Evolutionary conservation across 2,888 invertebrate species (phyloP).

Genomic region (Dexiosoma caninum): DNA sequence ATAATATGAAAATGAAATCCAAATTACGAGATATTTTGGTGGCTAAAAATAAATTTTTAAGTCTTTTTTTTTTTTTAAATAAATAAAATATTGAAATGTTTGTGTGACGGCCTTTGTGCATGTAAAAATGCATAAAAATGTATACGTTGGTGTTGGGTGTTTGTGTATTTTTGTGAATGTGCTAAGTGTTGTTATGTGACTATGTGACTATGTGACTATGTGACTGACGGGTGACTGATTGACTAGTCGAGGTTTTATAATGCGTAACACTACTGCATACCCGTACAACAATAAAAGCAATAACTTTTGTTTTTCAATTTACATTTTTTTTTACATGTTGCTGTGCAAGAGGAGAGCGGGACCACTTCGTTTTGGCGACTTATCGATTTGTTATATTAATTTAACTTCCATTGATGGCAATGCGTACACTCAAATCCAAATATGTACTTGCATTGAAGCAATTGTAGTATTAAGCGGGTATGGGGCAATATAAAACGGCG

Average conservation of each 20-base stretch:
- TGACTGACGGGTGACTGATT: conserved; percentile 26
- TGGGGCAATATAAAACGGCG: too few species aligned
- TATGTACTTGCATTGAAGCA: too few species aligned
- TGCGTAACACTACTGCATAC: conserved; percentile 21
- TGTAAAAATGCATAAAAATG: not conserved
- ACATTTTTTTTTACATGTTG: conserved; percentile 16
- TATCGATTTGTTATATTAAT: conserved; percentile 41
- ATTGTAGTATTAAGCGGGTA: too few species aligned
- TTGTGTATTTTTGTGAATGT: not conserved
- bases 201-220: not conserved
- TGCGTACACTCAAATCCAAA: not conserved
- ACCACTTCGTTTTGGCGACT: conserved; percentile 16
- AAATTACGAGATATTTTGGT: conserved; percentile 33
- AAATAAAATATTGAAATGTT: conserved; percentile 1
- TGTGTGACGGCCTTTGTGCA: conserved; percentile 10
- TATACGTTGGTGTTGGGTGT: not conserved
- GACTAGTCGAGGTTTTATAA: conserved; percentile 24
- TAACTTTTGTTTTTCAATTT: not conserved
- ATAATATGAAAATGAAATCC: conserved; percentile 32
- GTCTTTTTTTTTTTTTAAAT: not conserved
- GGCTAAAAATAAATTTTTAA: conserved; percentile 29
- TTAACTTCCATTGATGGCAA: conserved; percentile 27
- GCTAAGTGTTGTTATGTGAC: not conserved
- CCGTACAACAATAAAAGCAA: not conserved
- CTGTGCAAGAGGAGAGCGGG: not conserved